A percentile compares a stretch with the other conserved stretches of the same genome.
These are phyloP conservation scores for Cervus canadensis DNA, from an alignment of 2,113 vertebrate genomes.

Conservation along the genomic window DNA sequence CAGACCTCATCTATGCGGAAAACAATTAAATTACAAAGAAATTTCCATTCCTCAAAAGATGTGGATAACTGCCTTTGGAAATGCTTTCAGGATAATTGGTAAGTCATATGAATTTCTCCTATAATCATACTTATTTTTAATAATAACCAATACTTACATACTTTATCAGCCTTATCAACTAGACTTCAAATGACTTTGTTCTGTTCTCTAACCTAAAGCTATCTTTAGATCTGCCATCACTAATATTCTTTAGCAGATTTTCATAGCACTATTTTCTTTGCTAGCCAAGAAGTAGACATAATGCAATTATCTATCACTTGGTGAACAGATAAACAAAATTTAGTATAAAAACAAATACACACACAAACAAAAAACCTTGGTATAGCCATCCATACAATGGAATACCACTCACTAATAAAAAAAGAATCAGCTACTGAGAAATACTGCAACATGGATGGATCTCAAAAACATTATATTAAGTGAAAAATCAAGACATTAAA, in stretches of 20 bases:
- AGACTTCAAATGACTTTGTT: not conserved
- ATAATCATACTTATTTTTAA: not conserved
- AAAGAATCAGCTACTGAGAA: not conserved
- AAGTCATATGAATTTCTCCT: not conserved
- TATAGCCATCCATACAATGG: not conserved
- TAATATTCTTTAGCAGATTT: constrained; percentile 7
- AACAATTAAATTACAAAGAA: constrained; percentile 20
- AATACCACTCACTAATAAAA: not conserved
- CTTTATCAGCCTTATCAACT: not conserved
- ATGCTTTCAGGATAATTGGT: not conserved
- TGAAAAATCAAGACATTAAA: not conserved
- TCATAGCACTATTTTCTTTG: not conserved
- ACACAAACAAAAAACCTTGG: not conserved
- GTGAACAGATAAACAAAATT: not conserved
- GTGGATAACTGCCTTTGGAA: not conserved
- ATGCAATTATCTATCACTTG: not conserved
- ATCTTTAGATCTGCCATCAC: not conserved
- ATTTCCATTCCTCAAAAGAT: not conserved
- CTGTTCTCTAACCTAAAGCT: not conserved
- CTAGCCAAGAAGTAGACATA: not conserved
- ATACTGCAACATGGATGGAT: not conserved
- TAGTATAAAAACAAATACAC: not conserved
- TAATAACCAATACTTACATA: not conserved
- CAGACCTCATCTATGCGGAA: not conserved
- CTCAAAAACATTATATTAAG: not conserved